Conservation (phyloP, 2,113 vertebrate genomes). For the Verasper variegatus region DNA sequence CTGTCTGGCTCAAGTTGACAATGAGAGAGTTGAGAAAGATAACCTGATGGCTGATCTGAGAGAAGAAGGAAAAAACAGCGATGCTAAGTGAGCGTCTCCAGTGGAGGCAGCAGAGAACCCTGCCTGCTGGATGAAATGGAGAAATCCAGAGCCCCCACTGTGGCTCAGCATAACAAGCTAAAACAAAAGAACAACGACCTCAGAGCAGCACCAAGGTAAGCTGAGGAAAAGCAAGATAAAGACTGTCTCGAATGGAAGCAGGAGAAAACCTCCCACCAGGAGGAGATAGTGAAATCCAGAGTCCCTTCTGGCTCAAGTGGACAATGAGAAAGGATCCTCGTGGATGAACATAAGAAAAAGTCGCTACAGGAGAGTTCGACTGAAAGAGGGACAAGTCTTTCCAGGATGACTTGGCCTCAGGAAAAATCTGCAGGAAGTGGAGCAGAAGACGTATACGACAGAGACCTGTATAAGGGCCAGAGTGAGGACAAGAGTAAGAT, state of each 20-base stretch:
- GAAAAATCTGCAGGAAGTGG: not conserved
- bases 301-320: not conserved
- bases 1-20: not conserved
- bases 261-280: not conserved
- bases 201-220: not conserved
- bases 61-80: not conserved
- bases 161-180: not conserved
- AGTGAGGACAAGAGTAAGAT: not conserved
- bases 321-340: not conserved
- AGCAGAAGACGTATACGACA: not conserved
- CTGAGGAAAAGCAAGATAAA: not conserved
- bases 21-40: not conserved
- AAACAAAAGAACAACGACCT: not conserved
- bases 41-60: not conserved
- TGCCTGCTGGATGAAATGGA: not conserved
- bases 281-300: not conserved
- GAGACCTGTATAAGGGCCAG: not conserved
- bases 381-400: not conserved
- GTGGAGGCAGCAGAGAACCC: not conserved
- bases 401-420: too few relatives aligned
- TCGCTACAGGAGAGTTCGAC: too few relatives aligned
- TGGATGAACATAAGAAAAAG: not conserved
- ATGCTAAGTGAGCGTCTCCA: not conserved
- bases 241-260: not conserved
- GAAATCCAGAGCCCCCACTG: not conserved